These are phyloP conservation scores for Pseudomyrmex gracilis DNA, from an alignment of 1,140 invertebrate genomes.

Conservation along the genomic window DNA sequence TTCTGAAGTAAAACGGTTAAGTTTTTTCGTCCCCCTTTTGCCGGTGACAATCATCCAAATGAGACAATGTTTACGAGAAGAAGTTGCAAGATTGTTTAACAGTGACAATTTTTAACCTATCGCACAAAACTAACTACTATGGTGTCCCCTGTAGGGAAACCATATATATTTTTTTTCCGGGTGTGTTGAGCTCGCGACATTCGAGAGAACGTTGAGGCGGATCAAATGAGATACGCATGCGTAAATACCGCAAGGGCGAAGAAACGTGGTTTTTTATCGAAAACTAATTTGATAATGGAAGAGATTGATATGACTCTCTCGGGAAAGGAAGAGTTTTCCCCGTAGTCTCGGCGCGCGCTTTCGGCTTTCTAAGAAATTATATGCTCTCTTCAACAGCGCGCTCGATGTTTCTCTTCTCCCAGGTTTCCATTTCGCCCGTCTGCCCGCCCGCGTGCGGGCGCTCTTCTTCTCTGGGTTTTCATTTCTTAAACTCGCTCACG, in stretches of 20 bases:
- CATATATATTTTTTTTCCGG: no score
- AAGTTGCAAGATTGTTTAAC: no score
- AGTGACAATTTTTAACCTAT: no score
- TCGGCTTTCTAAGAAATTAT: conserved; percentile 76
- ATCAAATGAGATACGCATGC: neutral
- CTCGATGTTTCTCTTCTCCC: conserved; percentile 51
- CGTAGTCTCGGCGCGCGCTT: conserved; percentile 35
- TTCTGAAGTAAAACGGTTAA: no score
- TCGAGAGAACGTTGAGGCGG: neutral
- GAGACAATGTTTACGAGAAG: no score
- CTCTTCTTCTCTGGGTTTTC: conserved; percentile 35
- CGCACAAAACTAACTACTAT: no score
- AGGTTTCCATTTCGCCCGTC: conserved; percentile 46
- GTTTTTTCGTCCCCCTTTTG: no score
- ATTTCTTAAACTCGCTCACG: conserved; percentile 57
- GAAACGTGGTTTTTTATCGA: conserved; percentile 59
- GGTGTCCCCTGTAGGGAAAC: no score
- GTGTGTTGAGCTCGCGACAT: no score
- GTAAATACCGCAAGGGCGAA: conserved; percentile 9
- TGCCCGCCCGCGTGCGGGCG: no score
- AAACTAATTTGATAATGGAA: conserved; percentile 80
- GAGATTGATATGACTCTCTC: conserved; percentile 67
- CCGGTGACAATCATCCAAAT: no score
- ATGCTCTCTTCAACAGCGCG: conserved; percentile 48
- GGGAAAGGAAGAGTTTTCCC: conserved; percentile 26